Percentiles rank a stretch among this genome's conserved stretches.
phyloP scores from a whole-genome alignment of 37 sponge, comb jelly and placozoan genomes.

The Aplysina aerophoba region DNA sequence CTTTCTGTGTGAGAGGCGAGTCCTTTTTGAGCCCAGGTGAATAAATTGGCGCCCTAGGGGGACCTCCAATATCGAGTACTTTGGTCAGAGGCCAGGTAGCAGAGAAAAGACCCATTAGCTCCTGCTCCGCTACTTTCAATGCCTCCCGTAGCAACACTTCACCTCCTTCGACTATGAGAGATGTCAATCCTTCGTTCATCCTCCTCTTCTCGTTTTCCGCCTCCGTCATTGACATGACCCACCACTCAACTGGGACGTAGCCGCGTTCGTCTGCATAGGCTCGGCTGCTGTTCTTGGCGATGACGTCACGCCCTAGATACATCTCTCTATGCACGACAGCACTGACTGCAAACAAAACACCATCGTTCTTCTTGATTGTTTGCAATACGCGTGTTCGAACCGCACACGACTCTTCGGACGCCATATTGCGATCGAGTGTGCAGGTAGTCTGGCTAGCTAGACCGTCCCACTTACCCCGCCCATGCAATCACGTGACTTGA shows the following conservation, averaged over 20 bases:
- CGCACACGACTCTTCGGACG: not conserved
- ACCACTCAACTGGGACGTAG: slow-evolving; percentile 89
- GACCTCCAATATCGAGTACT: slow-evolving; percentile 87
- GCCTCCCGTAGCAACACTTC: slow-evolving; percentile 50
- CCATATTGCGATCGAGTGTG: too few species aligned
- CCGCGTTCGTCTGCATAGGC: slow-evolving; percentile 64
- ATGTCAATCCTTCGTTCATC: slow-evolving; percentile 76
- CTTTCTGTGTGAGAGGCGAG: not conserved
- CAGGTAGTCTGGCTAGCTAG: too few species aligned
- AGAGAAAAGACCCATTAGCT: slow-evolving; percentile 68
- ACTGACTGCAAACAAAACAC: slow-evolving; percentile 67
- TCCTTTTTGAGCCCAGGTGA: not conserved
- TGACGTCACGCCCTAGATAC: slow-evolving; percentile 79
- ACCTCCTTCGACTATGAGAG: slow-evolving; percentile 37
- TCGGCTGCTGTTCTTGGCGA: slow-evolving; percentile 74
- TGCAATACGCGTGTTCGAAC: not conserved
- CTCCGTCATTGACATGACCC: slow-evolving; percentile 87
- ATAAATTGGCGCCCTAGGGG: slow-evolving; percentile 44
- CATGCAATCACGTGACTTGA: too few species aligned
- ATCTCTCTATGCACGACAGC: slow-evolving; percentile 70
- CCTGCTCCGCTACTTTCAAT: slow-evolving; percentile 53
- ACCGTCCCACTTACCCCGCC: too few species aligned
- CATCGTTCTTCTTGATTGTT: slow-evolving; percentile 52
- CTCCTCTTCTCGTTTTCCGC: slow-evolving; percentile 65
- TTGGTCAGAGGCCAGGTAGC: slow-evolving; percentile 87